Conservation (phyloP, 1,140 invertebrate genomes). For the Cotesia typhae region DNA sequence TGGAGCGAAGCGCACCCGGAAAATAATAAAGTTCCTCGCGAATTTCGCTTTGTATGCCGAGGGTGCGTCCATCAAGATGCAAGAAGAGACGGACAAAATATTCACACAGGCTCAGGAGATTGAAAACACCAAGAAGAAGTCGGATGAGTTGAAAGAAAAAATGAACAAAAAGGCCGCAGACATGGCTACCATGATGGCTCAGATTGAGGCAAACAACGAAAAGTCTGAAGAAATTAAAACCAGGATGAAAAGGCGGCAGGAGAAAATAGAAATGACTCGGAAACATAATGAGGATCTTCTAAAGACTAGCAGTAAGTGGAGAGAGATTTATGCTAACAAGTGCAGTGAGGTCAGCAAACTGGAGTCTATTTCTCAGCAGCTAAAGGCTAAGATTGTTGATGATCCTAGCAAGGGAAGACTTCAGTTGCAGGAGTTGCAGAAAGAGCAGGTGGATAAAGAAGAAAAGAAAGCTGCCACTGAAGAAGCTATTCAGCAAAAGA, state of each 20-base stretch:
- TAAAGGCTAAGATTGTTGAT: constrained; percentile 48
- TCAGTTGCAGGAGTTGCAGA: constrained; percentile 43
- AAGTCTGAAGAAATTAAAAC: not conserved
- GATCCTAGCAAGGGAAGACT: constrained; percentile 46
- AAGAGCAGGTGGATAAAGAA: constrained; percentile 38
- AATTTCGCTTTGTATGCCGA: constrained; percentile 51
- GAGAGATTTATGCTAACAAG: constrained; percentile 19
- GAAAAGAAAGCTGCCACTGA: constrained; percentile 43
- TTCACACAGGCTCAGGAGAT: not conserved
- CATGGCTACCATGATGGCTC: not conserved
- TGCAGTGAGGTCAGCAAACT: constrained; percentile 40
- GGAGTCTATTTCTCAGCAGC: constrained; percentile 40
- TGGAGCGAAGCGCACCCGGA: constrained; percentile 47
- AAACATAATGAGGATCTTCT: not conserved
- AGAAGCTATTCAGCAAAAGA: constrained; percentile 45
- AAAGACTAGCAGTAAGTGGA: constrained; percentile 4
- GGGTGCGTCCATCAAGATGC: constrained; percentile 43
- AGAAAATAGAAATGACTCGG: not conserved
- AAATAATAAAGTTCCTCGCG: constrained; percentile 44
- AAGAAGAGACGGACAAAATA: constrained; percentile 35
- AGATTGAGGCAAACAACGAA: constrained; percentile 24
- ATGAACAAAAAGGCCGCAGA: not conserved
- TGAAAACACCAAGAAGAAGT: constrained; percentile 28
- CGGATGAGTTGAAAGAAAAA: constrained; percentile 1
- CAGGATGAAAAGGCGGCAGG: constrained; percentile 5